Base-by-base conservation (phyloP, 1,140 invertebrate species). In the Temnothorax curvispinosus region DNA sequence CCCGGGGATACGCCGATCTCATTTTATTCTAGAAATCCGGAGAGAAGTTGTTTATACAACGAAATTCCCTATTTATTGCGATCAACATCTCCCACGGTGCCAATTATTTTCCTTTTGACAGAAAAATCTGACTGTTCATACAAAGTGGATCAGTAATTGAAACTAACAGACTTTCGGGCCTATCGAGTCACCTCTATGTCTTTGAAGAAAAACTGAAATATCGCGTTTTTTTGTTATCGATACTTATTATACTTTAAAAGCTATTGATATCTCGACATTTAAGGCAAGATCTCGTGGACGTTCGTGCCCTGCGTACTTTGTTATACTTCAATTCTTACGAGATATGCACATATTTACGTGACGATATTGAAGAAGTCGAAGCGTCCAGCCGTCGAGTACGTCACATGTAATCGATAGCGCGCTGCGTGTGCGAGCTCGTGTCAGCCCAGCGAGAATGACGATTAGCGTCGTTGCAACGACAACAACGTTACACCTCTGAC, bases 401-500 rank as follows among this genome's bases (percentile, higher is more conserved):
- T 60, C 65, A 21, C 67, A 8, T 74, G 67, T 69, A 84, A 84
- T 60, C 69, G 69, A 84, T 38, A 84, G 6, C 18, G 54, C n/a
- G 27, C 18, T 60, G 21, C 41, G 65, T 72, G 67, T 60, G 67
- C 67, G 41, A 47, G 41, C 67, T 60, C 52, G 38, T 41, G 67
- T 82, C 65, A 72, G 27, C 13, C 41, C 27, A 11, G 18, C 74
- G 77, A 89, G 56, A 60, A 72, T 56, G 47, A 77, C 76, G 76
- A 64, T 54, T 52, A 82, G 27, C 52, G 64, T 69, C 56, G 44
- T 7, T 18, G 78, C 27, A 56, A 62, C 54, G 72, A 62, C 41
- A 47, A 78, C 56, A 85, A 44, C 44, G 54, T 65, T 85, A 69
- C 74, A 69, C 58, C 75, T 84, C 44, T 52, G 77, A 77, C 76